Base-by-base conservation (phyloP, 2,888 invertebrate genomes). In the Aphidoletes aphidimyza region DNA sequence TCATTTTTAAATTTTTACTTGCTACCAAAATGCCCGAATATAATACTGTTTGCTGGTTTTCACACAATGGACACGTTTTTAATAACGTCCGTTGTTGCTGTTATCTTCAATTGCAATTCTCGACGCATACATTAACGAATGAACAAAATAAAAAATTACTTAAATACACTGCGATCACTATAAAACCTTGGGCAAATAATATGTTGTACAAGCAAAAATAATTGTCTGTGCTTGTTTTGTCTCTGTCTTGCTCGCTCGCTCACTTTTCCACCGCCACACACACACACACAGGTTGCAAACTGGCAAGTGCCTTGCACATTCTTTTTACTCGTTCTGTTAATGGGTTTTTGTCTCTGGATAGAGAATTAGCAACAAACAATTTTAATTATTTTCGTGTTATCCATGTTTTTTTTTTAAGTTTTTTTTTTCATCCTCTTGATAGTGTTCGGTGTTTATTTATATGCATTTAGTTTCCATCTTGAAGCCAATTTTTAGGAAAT, bases 361-460 rank as follows among this genome's bases (percentile, higher is more conserved):
- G 17, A 47, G 59, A 22, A 59, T 59, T 59, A 59, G 3, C 22
- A 9, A 30, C 14, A 26, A 26, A 30, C 59, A 26, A 59, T 59
- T 59, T 59, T 59, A 59, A 59, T 59, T 59, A 59, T 59, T 59
- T 59, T 30, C 59, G 14, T 59, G 59, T 59, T 59, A 59, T 59
- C 59, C 59, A 59, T 30, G 22, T 26, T 59, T 59, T n/a, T n/a
- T n/a, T n/a, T n/a, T n/a, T n/a, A n/a, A n/a, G n/a, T n/a, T n/a
- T n/a, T n/a, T n/a, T n/a, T n/a, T n/a, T 30, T 22, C 59, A 59
- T 59, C 30, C 30, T 30, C 22, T 59, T 17, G 5, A 26, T 59
- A 8, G 59, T 59, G 59, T 59, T 59, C 17, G n/a, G n/a, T n/a
- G n/a, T n/a, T n/a, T n/a, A n/a, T n/a, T n/a, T 19, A 47, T 14